These are phyloP conservation scores for Stichodactyla mertensii DNA, from an alignment of 64 coral and sea anemone species.

Conservation along the genomic window DNA sequence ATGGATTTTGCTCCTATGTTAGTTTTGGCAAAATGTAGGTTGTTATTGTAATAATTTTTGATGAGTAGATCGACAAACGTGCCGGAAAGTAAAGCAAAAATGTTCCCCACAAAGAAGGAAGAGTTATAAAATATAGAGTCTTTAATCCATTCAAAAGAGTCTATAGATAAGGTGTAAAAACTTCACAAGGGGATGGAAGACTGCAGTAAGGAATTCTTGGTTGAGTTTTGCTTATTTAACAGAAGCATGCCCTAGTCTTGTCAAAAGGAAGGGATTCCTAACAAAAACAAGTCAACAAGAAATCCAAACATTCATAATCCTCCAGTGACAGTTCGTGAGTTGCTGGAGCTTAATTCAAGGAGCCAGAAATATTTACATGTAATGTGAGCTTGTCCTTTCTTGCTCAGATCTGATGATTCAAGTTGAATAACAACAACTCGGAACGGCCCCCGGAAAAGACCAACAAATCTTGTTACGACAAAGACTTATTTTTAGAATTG, in stretches of 20 bases:
- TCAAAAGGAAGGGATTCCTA: not conserved
- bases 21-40: not conserved
- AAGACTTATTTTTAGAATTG: not conserved
- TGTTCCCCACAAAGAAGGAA: not conserved
- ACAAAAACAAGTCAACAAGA: not conserved
- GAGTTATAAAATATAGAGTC: conserved; percentile 5
- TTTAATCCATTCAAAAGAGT: too few relatives aligned
- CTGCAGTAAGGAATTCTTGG: not conserved
- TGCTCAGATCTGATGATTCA: not conserved
- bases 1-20: not conserved
- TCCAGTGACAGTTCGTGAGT: not conserved
- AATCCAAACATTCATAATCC: not conserved
- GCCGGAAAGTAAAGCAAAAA: not conserved
- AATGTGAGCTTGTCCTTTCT: not conserved
- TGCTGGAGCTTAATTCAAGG: not conserved
- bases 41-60: not conserved
- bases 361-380: not conserved
- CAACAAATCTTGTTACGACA: not conserved
- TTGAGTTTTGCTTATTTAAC: not conserved
- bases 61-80: not conserved
- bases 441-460: not conserved
- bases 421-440: not conserved
- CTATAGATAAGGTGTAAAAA: not conserved
- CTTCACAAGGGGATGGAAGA: not conserved
- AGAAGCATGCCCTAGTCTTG: not conserved